Conservation (phyloP, 1,140 invertebrate genomes). For the Penaeus indicus region DNA sequence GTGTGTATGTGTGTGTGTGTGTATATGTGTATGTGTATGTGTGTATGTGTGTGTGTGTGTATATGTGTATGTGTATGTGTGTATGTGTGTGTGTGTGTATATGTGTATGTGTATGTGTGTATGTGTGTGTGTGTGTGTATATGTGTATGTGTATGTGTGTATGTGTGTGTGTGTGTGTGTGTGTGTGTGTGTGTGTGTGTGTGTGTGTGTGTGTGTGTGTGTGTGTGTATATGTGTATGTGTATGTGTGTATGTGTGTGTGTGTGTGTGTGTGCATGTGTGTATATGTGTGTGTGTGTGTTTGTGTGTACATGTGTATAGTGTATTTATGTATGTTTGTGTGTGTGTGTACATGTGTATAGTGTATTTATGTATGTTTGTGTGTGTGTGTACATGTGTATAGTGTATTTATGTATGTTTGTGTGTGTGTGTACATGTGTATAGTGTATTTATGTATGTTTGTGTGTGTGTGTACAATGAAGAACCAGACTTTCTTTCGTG, state of each 20-base stretch:
- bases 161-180: conserved; percentile 10
- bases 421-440: no score
- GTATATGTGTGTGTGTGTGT: conserved; percentile 10
- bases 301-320: no score
- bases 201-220: conserved; percentile 10
- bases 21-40: conserved; percentile 14
- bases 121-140: conserved; percentile 10
- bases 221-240: conserved; percentile 10
- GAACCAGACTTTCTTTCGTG: background rate
- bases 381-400: no score
- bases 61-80: conserved; percentile 13
- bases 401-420: no score
- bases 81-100: conserved; percentile 10
- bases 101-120: conserved; percentile 10
- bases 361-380: no score
- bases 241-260: conserved; percentile 10
- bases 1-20: conserved; percentile 14
- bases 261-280: conserved; percentile 10
- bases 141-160: conserved; percentile 11
- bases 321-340: no score
- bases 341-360: no score
- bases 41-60: no score
- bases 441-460: no score
- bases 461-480: background rate
- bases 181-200: conserved; percentile 10